Percentiles rank a stretch among this genome's conserved stretches.
Conservation (phyloP, 2,888 invertebrate species). For the Metellina segmentata region DNA sequence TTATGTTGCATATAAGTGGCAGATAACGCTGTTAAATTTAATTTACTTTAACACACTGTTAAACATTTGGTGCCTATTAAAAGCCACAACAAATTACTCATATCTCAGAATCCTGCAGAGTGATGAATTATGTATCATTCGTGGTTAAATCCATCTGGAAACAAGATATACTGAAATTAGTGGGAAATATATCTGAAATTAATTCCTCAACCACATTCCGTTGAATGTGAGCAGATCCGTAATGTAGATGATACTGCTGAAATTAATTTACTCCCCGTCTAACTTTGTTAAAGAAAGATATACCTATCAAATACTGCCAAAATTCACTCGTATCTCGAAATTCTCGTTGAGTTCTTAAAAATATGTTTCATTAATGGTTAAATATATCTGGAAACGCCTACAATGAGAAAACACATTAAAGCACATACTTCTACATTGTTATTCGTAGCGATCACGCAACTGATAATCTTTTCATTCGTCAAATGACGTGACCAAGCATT, state of each 20-base stretch:
- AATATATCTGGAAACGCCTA: not conserved
- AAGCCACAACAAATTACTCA: too few species aligned
- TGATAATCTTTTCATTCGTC: slow-evolving; percentile 28
- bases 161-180: not conserved
- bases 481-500: slow-evolving; percentile 12
- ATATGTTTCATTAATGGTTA: not conserved
- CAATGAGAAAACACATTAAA: not conserved
- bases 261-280: too few species aligned
- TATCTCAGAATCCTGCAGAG: not conserved
- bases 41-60: too few species aligned
- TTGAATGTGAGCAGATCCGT: too few species aligned
- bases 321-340: not conserved
- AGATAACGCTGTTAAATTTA: too few species aligned
- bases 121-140: not conserved
- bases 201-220: too few species aligned
- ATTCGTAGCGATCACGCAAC: slow-evolving; percentile 13
- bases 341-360: not conserved
- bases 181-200: too few species aligned
- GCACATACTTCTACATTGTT: slow-evolving; percentile 15
- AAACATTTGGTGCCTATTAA: too few species aligned
- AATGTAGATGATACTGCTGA: too few species aligned
- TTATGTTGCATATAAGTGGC: too few species aligned
- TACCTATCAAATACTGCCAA: not conserved
- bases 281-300: too few species aligned
- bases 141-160: not conserved